Percentiles rank a stretch among this genome's conserved stretches.
phyloP scores from a whole-genome alignment of 2,797 vertebrate species.

The Rhinatrema bivittatum region DNA sequence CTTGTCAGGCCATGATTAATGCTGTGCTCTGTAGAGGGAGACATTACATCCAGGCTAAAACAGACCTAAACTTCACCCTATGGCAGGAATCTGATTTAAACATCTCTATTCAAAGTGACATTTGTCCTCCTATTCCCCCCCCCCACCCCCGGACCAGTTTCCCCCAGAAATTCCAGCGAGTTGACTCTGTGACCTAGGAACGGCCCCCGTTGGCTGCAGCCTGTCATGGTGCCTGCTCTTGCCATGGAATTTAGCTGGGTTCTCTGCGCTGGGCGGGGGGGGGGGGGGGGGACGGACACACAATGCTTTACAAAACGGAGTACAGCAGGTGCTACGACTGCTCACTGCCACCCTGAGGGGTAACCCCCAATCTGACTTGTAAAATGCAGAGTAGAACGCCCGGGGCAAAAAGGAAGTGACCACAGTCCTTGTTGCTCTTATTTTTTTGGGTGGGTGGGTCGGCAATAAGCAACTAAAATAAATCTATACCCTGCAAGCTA shows the following conservation, averaged over 20 bases:
- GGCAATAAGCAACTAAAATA: too few species aligned
- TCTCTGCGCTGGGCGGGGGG: too few species aligned
- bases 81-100: conserved; percentile 74
- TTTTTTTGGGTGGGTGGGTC: too few species aligned
- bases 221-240: conserved; percentile 50
- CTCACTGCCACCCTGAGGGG: conserved; percentile 51
- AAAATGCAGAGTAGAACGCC: too few species aligned
- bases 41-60: conserved; percentile 64
- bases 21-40: conserved; percentile 64
- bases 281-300: too few species aligned
- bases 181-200: conserved; percentile 73
- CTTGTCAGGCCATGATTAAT: conserved; percentile 68
- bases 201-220: conserved; percentile 57
- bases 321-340: conserved; percentile 72
- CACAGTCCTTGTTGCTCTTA: too few species aligned
- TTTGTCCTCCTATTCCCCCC: conserved; percentile 75
- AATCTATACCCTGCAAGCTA: conserved; percentile 17
- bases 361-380: too few species aligned
- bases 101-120: conserved; percentile 75
- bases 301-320: conserved; percentile 45
- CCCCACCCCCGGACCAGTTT: conserved; percentile 76
- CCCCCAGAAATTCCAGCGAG: conserved; percentile 70
- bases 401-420: too few species aligned
- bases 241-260: too few species aligned
- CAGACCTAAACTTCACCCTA: conserved; percentile 69